Conservation (phyloP, 2,888 invertebrate genomes). For the Clepsis dumicolana region DNA sequence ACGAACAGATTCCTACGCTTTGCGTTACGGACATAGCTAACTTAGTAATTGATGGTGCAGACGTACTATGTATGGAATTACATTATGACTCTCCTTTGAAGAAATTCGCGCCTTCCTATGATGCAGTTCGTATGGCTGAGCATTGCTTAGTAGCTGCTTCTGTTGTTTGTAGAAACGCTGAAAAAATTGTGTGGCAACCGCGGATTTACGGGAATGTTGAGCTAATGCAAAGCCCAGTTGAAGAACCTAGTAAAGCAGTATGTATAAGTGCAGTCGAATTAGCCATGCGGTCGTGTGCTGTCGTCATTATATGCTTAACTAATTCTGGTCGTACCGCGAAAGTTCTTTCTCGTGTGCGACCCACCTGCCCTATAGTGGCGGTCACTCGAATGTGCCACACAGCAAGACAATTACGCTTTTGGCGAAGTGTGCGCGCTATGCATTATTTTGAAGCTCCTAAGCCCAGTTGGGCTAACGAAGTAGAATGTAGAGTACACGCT, state of each 20-base stretch:
- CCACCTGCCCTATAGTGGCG: conserved; percentile 91
- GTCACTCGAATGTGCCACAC: conserved; percentile 89
- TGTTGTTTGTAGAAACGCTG: conserved; percentile 94
- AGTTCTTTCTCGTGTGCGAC: conserved; percentile 88
- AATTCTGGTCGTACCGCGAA: conserved; percentile 90
- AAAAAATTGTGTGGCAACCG: conserved; percentile 93
- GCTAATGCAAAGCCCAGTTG: conserved; percentile 85
- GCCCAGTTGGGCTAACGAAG: conserved; percentile 68
- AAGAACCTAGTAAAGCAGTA: conserved; percentile 83
- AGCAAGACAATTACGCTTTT: conserved; percentile 87
- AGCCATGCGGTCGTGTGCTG: conserved; percentile 70
- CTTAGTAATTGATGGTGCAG: conserved; percentile 95
- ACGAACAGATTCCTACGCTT: conserved; percentile 93
- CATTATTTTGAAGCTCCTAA: conserved; percentile 78
- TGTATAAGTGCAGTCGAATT: conserved; percentile 76
- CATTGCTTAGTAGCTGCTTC: conserved; percentile 90
- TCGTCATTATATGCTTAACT: conserved; percentile 91
- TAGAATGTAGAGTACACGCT: conserved; percentile 70
- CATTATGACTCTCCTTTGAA: conserved; percentile 76
- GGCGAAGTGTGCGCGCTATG: conserved; percentile 82
- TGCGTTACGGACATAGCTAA: conserved; percentile 95
- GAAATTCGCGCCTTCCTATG: conserved; percentile 66
- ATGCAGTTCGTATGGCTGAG: conserved; percentile 80
- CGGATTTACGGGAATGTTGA: conserved; percentile 91
- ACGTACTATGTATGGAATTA: conserved; percentile 93